A percentile compares a stretch with the other conserved stretches of the same genome.
Conservation (phyloP, 2,888 invertebrate species). For the Blastobasis adustella region DNA sequence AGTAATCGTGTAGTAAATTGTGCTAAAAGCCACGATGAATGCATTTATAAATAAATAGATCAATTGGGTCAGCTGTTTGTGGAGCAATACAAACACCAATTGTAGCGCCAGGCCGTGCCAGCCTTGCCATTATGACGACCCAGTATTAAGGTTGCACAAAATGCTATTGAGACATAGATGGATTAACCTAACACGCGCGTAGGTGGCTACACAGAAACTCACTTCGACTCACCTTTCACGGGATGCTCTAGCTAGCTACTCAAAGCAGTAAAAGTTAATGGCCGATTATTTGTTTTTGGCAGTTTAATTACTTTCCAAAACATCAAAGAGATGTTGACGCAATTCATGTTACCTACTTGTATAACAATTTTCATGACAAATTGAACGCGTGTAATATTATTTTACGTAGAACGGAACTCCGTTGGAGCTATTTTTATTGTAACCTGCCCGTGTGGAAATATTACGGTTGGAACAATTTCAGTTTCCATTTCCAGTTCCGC, state of each 20-base stretch:
- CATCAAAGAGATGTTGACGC: not conserved
- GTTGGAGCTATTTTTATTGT: conserved; percentile 6
- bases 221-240: too few species aligned
- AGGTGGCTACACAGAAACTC: too few species aligned
- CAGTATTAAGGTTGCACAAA: conserved; percentile 33
- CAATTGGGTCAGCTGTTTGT: conserved; percentile 16
- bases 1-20: too few species aligned
- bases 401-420: conserved; percentile 1
- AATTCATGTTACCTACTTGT: not conserved
- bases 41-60: conserved; percentile 6
- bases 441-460: conserved; percentile 6
- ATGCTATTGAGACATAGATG: conserved; percentile 32
- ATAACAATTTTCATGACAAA: not conserved
- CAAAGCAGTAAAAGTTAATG: not conserved
- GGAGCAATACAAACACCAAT: conserved; percentile 29
- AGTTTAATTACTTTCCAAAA: too few species aligned
- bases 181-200: not conserved
- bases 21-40: not conserved
- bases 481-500: conserved; percentile 1
- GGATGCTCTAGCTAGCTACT: not conserved
- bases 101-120: conserved; percentile 39
- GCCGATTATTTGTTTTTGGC: too few species aligned
- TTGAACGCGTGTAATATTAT: not conserved
- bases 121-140: conserved; percentile 43
- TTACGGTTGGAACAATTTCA: not conserved